These are phyloP conservation scores for Scopus umbretta DNA, from an alignment of 2,113 vertebrate species.

Conservation along the genomic window DNA sequence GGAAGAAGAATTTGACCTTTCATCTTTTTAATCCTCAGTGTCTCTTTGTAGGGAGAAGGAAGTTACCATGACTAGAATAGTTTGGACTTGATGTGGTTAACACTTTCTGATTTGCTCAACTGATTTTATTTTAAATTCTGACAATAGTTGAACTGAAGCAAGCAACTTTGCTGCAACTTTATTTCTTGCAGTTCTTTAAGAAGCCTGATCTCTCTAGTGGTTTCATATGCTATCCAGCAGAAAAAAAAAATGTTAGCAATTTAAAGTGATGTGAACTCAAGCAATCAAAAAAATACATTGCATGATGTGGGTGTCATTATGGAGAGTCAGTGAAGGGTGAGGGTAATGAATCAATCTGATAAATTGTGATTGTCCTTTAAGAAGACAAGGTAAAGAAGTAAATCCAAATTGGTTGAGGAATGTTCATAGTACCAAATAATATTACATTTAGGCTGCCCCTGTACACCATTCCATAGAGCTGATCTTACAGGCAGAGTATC, in stretches of 20 bases:
- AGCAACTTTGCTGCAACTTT: background rate
- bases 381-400: background rate
- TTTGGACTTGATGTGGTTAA: background rate
- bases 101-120: background rate
- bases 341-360: background rate
- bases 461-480: background rate
- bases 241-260: background rate
- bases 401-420: background rate
- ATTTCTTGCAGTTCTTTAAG: background rate
- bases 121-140: constrained; percentile 21
- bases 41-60: background rate
- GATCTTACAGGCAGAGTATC: background rate
- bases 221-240: background rate
- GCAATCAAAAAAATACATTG: background rate
- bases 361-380: background rate
- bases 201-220: background rate
- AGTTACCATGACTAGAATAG: background rate
- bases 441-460: background rate
- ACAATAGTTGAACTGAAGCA: background rate
- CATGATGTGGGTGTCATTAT: background rate
- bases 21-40: background rate
- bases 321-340: background rate
- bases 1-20: background rate
- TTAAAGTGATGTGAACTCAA: background rate
- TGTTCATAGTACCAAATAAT: background rate